These are phyloP conservation scores for Antheraea pernyi DNA, from an alignment of 1,140 invertebrate genomes.

Conservation along the genomic window DNA sequence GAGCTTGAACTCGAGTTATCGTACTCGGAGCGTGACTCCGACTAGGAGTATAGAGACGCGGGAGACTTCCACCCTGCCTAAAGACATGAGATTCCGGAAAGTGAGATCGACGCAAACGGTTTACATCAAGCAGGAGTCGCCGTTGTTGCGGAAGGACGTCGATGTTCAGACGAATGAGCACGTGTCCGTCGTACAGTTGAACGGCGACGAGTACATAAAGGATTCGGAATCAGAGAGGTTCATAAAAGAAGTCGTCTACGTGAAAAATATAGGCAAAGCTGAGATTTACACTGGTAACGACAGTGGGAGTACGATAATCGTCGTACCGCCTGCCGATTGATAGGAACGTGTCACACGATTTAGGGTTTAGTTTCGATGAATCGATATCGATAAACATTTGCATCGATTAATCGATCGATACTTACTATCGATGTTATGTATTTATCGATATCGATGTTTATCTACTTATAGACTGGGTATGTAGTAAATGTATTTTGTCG, in stretches of 20 bases:
- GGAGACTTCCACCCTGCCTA: slow-evolving; percentile 64
- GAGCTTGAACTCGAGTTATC: slow-evolving; percentile 55
- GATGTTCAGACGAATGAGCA: slow-evolving; percentile 49
- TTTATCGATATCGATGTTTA: slow-evolving; percentile 2
- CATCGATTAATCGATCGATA: not conserved
- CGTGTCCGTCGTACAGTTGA: slow-evolving; percentile 62
- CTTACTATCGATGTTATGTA: not conserved
- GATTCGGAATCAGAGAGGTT: slow-evolving; percentile 47
- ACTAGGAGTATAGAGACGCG: slow-evolving; percentile 46
- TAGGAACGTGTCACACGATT: not conserved
- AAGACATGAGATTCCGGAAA: slow-evolving; percentile 71
- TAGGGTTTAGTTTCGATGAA: not conserved
- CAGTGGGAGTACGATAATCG: slow-evolving; percentile 69
- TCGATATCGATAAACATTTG: not conserved
- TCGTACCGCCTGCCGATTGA: slow-evolving; percentile 71
- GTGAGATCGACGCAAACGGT: slow-evolving; percentile 66
- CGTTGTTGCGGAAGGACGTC: slow-evolving; percentile 32
- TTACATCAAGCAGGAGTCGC: slow-evolving; percentile 62
- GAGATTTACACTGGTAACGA: slow-evolving; percentile 56
- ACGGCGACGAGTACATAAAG: slow-evolving; percentile 60
- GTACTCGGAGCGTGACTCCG: slow-evolving; percentile 42
- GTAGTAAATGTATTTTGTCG: not conserved
- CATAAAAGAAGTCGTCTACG: slow-evolving; percentile 58
- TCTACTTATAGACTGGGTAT: not conserved
- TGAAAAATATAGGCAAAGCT: slow-evolving; percentile 56